phyloP scores from a whole-genome alignment of 2,888 invertebrate species.

The Oligia latruncula region DNA sequence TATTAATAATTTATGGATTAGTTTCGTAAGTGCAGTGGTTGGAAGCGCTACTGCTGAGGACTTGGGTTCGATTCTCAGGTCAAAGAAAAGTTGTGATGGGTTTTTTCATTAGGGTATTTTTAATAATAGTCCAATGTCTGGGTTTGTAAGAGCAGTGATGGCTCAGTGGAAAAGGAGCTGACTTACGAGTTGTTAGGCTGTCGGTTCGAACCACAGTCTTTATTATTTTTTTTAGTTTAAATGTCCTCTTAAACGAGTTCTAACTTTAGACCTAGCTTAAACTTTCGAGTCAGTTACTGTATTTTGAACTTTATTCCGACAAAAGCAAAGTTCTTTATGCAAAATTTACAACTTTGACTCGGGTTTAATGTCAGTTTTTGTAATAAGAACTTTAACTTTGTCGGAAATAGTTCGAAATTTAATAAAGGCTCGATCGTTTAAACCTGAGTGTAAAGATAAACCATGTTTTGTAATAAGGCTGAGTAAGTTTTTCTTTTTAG shows the following conservation, averaged over 20 bases:
- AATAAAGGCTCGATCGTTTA: neutral
- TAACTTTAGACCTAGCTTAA: too few species aligned
- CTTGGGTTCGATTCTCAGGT: neutral
- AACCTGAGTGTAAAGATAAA: neutral
- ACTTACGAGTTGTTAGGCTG: neutral
- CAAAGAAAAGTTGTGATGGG: neutral
- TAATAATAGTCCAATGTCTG: neutral
- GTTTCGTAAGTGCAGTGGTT: neutral
- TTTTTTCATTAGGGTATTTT: neutral
- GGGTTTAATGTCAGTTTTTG: neutral
- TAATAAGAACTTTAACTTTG: neutral
- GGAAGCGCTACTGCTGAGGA: neutral
- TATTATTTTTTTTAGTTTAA: too few species aligned
- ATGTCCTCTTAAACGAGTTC: too few species aligned
- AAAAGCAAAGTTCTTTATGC: too few species aligned
- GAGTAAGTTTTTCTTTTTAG: too few species aligned
- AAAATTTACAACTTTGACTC: neutral
- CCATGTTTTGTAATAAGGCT: too few species aligned
- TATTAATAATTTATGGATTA: constrained; percentile 9
- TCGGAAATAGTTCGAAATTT: too few species aligned
- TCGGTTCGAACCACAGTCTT: neutral
- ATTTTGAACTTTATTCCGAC: too few species aligned
- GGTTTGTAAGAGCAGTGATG: neutral
- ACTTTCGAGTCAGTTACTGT: too few species aligned
- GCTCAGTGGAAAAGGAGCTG: neutral